These are phyloP conservation scores for Hartigia nigra DNA, from an alignment of 2,888 invertebrate genomes.

Conservation along the genomic window DNA sequence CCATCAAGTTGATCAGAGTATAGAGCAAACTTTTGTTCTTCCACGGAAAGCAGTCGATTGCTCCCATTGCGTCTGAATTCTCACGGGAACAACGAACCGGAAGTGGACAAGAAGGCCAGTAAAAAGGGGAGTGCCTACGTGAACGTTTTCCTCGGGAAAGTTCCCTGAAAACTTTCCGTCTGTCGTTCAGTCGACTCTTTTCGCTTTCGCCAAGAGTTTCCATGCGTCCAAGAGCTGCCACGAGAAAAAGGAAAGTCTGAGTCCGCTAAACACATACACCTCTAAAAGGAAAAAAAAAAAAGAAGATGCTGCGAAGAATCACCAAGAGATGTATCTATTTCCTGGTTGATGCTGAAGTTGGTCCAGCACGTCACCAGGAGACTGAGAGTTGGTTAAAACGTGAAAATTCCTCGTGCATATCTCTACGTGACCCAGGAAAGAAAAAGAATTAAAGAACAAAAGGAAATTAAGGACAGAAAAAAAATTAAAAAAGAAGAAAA, in stretches of 20 bases:
- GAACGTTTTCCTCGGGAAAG: neutral
- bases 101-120: neutral
- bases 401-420: too few species aligned
- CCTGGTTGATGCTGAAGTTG: neutral
- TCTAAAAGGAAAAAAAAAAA: neutral
- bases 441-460: neutral
- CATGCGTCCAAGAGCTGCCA: neutral
- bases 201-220: neutral
- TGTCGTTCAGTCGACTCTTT: neutral
- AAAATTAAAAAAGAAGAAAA: neutral
- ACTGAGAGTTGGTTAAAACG: neutral
- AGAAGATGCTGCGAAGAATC: neutral
- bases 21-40: neutral
- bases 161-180: neutral
- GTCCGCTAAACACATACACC: neutral
- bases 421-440: neutral
- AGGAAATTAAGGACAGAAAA: neutral
- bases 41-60: neutral
- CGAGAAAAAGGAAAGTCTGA: neutral
- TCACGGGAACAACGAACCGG: neutral
- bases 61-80: neutral
- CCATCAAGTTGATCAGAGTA: neutral
- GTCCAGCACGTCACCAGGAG: neutral
- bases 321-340: neutral
- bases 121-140: neutral